A percentile compares a stretch with the other conserved stretches of the same genome.
phyloP scores from a whole-genome alignment of 2,888 invertebrate species.

The Drosophila tripunctata region DNA sequence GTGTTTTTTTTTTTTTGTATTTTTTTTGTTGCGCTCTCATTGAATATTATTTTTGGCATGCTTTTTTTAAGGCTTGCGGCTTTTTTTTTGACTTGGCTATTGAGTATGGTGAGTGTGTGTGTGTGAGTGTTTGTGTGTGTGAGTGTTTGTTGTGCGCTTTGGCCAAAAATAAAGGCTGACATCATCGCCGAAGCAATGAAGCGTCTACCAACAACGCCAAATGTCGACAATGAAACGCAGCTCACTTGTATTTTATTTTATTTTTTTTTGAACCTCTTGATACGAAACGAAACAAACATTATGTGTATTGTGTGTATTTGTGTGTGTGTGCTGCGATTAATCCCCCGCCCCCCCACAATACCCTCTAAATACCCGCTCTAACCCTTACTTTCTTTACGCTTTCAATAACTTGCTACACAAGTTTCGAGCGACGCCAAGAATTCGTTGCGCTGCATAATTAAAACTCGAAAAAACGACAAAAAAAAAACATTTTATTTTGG shows the following conservation, averaged over 20 bases:
- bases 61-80: conserved; percentile 54
- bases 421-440: conserved; percentile 11
- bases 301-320: conserved; percentile 14
- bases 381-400: not conserved
- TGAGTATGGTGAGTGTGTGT: conserved; percentile 24
- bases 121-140: conserved; percentile 25
- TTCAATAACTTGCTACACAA: conserved; percentile 22
- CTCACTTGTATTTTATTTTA: conserved; percentile 56
- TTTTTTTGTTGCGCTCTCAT: conserved; percentile 36
- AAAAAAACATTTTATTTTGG: conserved; percentile 3
- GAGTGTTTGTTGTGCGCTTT: conserved; percentile 26
- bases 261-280: not conserved
- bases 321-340: conserved; percentile 32
- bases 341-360: not conserved
- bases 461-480: conserved; percentile 39
- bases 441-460: conserved; percentile 50
- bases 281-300: conserved; percentile 33
- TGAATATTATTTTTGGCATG: conserved; percentile 79
- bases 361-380: not conserved
- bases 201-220: conserved; percentile 31
- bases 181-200: conserved; percentile 58
- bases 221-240: conserved; percentile 64
- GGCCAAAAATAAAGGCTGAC: conserved; percentile 77
- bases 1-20: conserved; percentile 5
- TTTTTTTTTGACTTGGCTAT: too few relatives aligned